Evolutionary conservation across 2,113 vertebrate species (phyloP).

Genomic region (Gobius niger): DNA sequence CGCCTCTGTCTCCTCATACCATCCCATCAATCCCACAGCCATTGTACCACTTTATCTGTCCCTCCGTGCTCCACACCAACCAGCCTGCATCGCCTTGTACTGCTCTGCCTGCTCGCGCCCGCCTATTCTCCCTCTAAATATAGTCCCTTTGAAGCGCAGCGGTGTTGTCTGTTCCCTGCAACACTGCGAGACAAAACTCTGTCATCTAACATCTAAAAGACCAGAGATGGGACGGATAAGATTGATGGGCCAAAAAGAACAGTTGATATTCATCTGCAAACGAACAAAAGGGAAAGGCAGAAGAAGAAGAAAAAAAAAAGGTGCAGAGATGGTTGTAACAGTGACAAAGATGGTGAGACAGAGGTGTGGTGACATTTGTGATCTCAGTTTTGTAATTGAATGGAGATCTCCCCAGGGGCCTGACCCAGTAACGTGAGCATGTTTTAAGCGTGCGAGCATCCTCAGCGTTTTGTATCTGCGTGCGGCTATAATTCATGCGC

Average conservation of each 20-base stretch:
- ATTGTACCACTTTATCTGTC: slow-evolving; percentile 48
- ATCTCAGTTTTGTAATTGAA: slow-evolving; percentile 74
- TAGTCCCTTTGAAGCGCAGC: slow-evolving; percentile 72
- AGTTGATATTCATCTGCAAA: slow-evolving; percentile 60
- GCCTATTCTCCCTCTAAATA: slow-evolving; percentile 66
- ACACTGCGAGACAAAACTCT: slow-evolving; percentile 73
- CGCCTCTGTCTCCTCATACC: slow-evolving; percentile 33
- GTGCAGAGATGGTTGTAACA: slow-evolving; percentile 16
- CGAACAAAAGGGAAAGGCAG: slow-evolving; percentile 19
- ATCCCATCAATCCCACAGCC: slow-evolving; percentile 23
- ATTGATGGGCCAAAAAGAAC: slow-evolving; percentile 58
- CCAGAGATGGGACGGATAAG: slow-evolving; percentile 51
- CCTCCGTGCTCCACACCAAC: slow-evolving; percentile 35
- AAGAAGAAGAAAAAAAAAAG: slow-evolving; percentile 22
- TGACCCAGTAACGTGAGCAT: slow-evolving; percentile 55
- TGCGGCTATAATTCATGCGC: slow-evolving; percentile 16
- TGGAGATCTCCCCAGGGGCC: slow-evolving; percentile 62
- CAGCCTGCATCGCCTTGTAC: neutral
- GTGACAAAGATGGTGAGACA: slow-evolving; percentile 9
- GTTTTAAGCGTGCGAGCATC: slow-evolving; percentile 13
- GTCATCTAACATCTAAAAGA: slow-evolving; percentile 65
- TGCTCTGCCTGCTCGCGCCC: slow-evolving; percentile 3
- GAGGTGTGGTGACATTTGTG: slow-evolving; percentile 64
- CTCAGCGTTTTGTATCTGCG: slow-evolving; percentile 8
- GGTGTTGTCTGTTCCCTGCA: slow-evolving; percentile 65